Percentiles rank a stretch among this genome's conserved stretches.
phyloP scores from a whole-genome alignment of 2,113 vertebrate genomes.

The Ovis canadensis region DNA sequence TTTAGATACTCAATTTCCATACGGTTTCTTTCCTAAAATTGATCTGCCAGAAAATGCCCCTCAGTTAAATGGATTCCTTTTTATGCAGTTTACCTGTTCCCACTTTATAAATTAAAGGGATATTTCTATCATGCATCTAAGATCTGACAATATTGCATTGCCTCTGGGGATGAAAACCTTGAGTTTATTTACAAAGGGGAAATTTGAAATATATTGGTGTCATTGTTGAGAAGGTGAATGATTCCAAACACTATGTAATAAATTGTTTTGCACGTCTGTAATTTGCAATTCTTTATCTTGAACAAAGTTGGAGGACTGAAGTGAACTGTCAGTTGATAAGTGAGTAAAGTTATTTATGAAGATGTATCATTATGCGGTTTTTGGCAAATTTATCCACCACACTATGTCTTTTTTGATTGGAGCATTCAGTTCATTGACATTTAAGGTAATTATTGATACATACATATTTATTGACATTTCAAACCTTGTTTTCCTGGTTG shows the following conservation, averaged over 20 bases:
- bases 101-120: constrained; percentile 2
- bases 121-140: background rate
- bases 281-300: constrained; percentile 14
- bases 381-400: background rate
- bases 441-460: background rate
- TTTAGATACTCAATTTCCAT: background rate
- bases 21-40: background rate
- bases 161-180: background rate
- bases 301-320: background rate
- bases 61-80: background rate
- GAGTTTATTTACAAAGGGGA: background rate
- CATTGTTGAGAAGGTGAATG: background rate
- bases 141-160: constrained; percentile 5
- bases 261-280: background rate
- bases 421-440: background rate
- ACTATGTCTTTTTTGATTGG: background rate
- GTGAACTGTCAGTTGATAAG: background rate
- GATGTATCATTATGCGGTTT: background rate
- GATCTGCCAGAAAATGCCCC: background rate
- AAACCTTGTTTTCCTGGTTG: background rate
- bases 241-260: background rate
- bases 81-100: background rate
- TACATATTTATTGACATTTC: background rate
- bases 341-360: constrained; percentile 38
- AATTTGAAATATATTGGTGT: background rate